Conservation (phyloP, 2,797 vertebrate species). For the Apogon talboti region DNA sequence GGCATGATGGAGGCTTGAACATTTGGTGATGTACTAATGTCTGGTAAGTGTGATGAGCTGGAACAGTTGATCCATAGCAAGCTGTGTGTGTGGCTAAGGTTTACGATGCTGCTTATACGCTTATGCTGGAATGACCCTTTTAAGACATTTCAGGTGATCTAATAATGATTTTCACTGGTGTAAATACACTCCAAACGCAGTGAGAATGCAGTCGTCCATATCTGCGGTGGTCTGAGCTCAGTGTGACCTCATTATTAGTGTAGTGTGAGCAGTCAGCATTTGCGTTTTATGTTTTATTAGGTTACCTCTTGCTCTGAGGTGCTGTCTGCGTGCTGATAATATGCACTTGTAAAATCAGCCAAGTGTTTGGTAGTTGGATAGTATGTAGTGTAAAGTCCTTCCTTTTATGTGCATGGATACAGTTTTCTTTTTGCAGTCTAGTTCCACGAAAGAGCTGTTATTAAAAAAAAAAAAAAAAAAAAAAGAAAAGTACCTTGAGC, state of each 20-base stretch:
- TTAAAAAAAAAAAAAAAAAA: no score
- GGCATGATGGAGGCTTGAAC: constrained; percentile 39
- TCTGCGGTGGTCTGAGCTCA: constrained; percentile 10
- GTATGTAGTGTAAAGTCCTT: constrained; percentile 32
- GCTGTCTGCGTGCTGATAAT: constrained; percentile 37
- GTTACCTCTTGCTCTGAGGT: constrained; percentile 31
- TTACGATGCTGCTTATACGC: constrained; percentile 20
- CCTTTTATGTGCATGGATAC: constrained; percentile 19
- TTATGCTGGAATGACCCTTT: constrained; percentile 35
- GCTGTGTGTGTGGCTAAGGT: constrained; percentile 14
- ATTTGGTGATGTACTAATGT: constrained; percentile 49
- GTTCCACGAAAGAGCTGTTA: constrained; percentile 10
- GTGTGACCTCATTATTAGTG: constrained; percentile 38
- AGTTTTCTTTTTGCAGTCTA: constrained; percentile 24
- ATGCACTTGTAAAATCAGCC: constrained; percentile 46
- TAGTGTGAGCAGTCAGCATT: constrained; percentile 35
- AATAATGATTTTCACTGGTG: constrained; percentile 34
- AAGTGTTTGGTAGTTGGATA: constrained; percentile 30
- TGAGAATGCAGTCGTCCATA: constrained; percentile 33
- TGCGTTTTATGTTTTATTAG: constrained; percentile 48
- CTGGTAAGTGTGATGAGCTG: constrained; percentile 49
- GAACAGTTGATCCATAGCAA: constrained; percentile 49
- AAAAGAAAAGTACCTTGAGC: constrained; percentile 20
- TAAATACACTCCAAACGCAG: constrained; percentile 13
- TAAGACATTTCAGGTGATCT: constrained; percentile 33